These are phyloP conservation scores for Lycia hirtaria DNA, from an alignment of 2,888 invertebrate species.

Conservation along the genomic window DNA sequence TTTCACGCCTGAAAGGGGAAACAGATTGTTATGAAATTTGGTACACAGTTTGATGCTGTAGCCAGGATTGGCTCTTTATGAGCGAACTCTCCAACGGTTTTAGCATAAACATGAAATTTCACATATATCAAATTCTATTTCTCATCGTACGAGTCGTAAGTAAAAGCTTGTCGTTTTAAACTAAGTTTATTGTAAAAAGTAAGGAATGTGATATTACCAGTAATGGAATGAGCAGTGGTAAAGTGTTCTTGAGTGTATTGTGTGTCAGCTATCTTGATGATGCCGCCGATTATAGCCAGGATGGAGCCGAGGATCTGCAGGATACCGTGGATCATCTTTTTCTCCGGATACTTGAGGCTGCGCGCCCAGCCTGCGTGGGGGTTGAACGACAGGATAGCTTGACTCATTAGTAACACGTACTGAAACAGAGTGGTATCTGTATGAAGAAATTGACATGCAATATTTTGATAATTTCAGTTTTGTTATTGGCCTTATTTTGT, in stretches of 20 bases:
- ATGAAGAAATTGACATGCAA: background rate
- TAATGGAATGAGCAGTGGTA: conserved; percentile 51
- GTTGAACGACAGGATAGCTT: conserved; percentile 59
- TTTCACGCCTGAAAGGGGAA: too few species aligned
- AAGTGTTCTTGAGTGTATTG: conserved; percentile 1
- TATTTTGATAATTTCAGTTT: background rate
- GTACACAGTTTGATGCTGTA: too few species aligned
- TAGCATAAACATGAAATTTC: too few species aligned
- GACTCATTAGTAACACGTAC: conserved; percentile 66
- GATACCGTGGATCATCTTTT: conserved; percentile 54
- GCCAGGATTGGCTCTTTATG: too few species aligned
- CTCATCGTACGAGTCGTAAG: too few species aligned
- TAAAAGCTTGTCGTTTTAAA: too few species aligned
- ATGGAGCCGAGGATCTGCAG: conserved; percentile 62
- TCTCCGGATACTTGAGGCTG: conserved; percentile 51
- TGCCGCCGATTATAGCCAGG: conserved; percentile 58
- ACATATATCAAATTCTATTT: too few species aligned
- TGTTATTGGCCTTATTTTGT: too few species aligned
- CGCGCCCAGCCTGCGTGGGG: conserved; percentile 58
- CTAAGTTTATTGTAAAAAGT: background rate
- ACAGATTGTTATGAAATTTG: too few species aligned
- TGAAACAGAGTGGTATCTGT: conserved; percentile 46
- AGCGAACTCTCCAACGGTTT: too few species aligned
- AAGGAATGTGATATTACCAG: conserved; percentile 52
- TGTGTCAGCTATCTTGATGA: conserved; percentile 45